A percentile compares a stretch with the other conserved stretches of the same genome.
Conservation (phyloP, 1,140 invertebrate genomes). For the Drosophila malerkotliana region DNA sequence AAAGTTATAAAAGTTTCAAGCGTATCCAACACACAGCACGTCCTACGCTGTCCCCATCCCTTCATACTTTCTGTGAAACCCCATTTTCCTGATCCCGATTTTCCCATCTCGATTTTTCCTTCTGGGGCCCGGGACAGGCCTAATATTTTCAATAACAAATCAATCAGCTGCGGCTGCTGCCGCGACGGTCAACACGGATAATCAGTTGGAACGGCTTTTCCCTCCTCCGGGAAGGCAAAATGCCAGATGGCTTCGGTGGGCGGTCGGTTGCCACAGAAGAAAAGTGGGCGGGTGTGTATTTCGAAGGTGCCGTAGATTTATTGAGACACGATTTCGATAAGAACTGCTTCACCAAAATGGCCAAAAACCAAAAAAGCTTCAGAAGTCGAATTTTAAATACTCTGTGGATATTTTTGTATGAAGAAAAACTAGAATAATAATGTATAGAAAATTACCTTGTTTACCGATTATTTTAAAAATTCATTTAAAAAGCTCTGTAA, state of each 20-base stretch:
- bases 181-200: conserved; percentile 69
- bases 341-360: conserved; percentile 37
- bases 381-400: conserved; percentile 11
- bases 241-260: conserved; percentile 31
- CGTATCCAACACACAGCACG: conserved; percentile 73
- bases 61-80: neutral
- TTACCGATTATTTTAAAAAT: neutral
- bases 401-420: conserved; percentile 2
- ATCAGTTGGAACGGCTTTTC: conserved; percentile 68
- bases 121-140: conserved; percentile 43
- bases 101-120: conserved; percentile 12
- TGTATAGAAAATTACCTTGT: too few relatives aligned
- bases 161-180: conserved; percentile 71
- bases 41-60: conserved; percentile 18
- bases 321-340: conserved; percentile 79
- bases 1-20: conserved; percentile 81
- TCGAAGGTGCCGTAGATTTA: conserved; percentile 68
- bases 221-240: conserved; percentile 5
- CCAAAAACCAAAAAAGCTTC: neutral
- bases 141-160: conserved; percentile 82
- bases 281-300: conserved; percentile 43
- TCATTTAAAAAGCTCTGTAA: neutral
- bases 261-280: conserved; percentile 11
- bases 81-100: neutral
- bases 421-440: too few relatives aligned